Evolutionary conservation across 2,888 invertebrate genomes (phyloP).

Genomic region (Cheilosia variabilis): DNA sequence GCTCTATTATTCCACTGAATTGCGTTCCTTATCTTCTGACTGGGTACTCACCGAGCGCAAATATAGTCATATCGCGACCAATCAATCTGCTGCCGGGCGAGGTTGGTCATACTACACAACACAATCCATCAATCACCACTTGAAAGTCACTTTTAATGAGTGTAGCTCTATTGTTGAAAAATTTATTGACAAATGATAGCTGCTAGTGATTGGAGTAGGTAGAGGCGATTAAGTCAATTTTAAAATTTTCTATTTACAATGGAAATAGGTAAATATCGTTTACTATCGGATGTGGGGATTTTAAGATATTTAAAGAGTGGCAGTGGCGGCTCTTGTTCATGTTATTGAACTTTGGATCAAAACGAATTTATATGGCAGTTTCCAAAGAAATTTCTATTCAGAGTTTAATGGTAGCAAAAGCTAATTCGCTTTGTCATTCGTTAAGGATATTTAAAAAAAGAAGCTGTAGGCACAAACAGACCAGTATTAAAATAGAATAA

Average conservation of each 20-base stretch:
- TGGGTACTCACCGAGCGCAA: slow-evolving; percentile 36
- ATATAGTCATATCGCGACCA: slow-evolving; percentile 40
- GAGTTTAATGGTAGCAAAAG: too few species aligned
- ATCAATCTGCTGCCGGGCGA: slow-evolving; percentile 50
- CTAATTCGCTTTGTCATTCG: too few species aligned
- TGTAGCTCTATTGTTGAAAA: slow-evolving; percentile 44
- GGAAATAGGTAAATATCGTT: too few species aligned
- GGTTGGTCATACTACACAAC: slow-evolving; percentile 41
- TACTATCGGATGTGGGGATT: too few species aligned
- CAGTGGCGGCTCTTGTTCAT: too few species aligned
- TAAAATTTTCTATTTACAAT: slow-evolving; percentile 18
- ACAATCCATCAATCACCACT: slow-evolving; percentile 65
- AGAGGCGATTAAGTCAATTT: slow-evolving; percentile 20
- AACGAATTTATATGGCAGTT: too few species aligned
- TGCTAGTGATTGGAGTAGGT: slow-evolving; percentile 28
- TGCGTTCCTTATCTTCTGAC: slow-evolving; percentile 38
- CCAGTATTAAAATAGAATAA: too few species aligned
- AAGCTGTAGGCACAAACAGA: too few species aligned
- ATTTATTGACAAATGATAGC: slow-evolving; percentile 55
- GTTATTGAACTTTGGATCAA: too few species aligned
- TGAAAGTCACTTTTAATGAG: slow-evolving; percentile 47
- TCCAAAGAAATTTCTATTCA: too few species aligned
- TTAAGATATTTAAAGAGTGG: too few species aligned
- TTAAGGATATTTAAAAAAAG: too few species aligned
- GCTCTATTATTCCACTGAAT: slow-evolving; percentile 40